Evolutionary conservation across 2,113 vertebrate genomes (phyloP).

Genomic region (Probosciger aterrimus): DNA sequence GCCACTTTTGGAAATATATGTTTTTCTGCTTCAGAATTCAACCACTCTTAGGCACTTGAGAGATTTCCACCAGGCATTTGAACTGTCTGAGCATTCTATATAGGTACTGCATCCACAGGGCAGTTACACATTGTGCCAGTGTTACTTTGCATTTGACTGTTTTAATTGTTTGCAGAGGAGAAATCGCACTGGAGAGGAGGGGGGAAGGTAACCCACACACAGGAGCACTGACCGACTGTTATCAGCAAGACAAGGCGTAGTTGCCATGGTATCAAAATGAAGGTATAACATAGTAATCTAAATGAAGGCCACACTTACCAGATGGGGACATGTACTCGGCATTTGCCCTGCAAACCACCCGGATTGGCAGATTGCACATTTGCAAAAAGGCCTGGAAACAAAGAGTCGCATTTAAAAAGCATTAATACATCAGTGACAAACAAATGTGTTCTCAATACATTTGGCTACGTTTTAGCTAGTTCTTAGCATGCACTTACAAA

Average conservation of each 20-base stretch:
- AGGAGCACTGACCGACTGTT: background rate
- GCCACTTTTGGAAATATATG: background rate
- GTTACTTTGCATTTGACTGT: background rate
- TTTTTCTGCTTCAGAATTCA: background rate
- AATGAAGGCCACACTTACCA: constrained; percentile 81
- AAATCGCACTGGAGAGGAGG: background rate
- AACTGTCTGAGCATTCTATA: background rate
- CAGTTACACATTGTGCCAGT: fast-evolving
- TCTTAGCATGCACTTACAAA: background rate
- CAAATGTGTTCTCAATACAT: background rate
- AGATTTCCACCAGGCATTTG: background rate
- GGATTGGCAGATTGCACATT: constrained; percentile 87
- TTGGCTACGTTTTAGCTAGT: background rate
- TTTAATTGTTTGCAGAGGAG: background rate
- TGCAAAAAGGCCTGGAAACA: constrained; percentile 83
- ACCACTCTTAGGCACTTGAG: background rate
- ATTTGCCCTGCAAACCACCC: constrained; percentile 83
- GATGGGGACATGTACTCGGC: constrained; percentile 89
- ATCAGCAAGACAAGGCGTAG: constrained; percentile 62
- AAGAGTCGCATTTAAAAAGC: constrained; percentile 45
- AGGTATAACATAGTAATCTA: constrained; percentile 45
- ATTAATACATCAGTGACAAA: constrained; percentile 27
- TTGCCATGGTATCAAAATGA: constrained; percentile 73
- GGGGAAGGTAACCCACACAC: background rate
- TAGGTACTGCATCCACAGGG: background rate